phyloP scores from a whole-genome alignment of 2,888 invertebrate species.

The Limenitis camilla region DNA sequence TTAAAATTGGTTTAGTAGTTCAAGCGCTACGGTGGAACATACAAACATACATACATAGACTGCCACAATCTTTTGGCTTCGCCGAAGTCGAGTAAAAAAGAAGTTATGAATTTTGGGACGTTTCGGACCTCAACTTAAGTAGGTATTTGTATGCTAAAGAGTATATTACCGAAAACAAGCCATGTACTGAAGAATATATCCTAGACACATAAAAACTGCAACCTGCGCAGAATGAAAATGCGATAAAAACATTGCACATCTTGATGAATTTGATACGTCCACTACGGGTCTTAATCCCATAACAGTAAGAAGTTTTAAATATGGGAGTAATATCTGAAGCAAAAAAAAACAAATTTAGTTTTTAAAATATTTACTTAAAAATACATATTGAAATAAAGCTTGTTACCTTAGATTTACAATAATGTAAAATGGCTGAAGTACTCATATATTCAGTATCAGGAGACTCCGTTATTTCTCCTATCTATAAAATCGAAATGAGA shows the following conservation, averaged over 20 bases:
- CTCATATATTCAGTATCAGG: constrained; percentile 80
- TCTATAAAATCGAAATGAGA: constrained; percentile 61
- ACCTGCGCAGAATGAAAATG: constrained; percentile 81
- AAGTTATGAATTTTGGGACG: no score
- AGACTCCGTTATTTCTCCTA: constrained; percentile 81
- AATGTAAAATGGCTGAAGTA: constrained; percentile 84
- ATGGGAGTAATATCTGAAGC: constrained; percentile 81
- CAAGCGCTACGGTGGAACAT: neutral
- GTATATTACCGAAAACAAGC: constrained; percentile 80
- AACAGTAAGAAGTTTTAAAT: constrained; percentile 81
- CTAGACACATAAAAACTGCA: constrained; percentile 77
- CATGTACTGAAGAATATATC: constrained; percentile 86
- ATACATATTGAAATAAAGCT: no score
- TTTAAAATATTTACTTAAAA: no score
- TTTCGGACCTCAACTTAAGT: no score
- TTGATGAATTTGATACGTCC: constrained; percentile 76
- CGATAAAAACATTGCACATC: constrained; percentile 76
- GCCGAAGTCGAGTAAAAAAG: no score
- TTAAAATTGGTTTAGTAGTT: no score
- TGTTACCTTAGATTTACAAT: constrained; percentile 84
- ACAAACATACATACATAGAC: neutral
- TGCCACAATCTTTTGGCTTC: no score
- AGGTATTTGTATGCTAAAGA: no score
- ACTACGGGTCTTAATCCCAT: constrained; percentile 84
- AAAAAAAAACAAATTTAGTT: constrained; percentile 1